Percentiles rank a stretch among this genome's conserved stretches.
These are phyloP conservation scores for Phragmatobia fuliginosa DNA, from an alignment of 2,888 invertebrate species.

Conservation along the genomic window DNA sequence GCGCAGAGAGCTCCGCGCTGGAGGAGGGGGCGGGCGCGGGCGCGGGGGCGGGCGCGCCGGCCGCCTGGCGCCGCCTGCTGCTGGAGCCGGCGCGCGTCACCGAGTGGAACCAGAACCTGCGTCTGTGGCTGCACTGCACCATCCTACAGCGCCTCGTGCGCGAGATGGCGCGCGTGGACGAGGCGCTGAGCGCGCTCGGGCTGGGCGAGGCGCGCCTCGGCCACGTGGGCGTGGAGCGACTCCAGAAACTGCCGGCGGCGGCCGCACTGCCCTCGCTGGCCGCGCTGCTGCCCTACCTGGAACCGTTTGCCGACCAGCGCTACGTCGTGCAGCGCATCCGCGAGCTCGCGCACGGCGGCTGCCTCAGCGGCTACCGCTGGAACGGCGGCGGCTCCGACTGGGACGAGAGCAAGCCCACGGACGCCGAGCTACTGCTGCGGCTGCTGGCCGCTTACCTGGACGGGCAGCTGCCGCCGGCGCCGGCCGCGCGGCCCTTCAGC, in stretches of 20 bases:
- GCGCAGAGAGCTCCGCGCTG: constrained; percentile 23
- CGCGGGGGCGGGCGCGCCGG: constrained; percentile 22
- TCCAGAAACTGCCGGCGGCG: constrained; percentile 57
- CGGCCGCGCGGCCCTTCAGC: constrained; percentile 62
- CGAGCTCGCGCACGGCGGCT: constrained; percentile 93
- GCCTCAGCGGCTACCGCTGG: constrained; percentile 96
- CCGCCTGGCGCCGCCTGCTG: constrained; percentile 85
- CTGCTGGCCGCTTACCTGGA: constrained; percentile 95
- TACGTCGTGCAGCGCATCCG: constrained; percentile 93
- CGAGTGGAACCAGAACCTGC: constrained; percentile 71
- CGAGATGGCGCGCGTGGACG: constrained; percentile 91
- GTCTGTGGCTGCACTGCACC: constrained; percentile 92
- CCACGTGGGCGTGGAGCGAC: constrained; percentile 52
- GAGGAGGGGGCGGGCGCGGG: constrained; percentile 26
- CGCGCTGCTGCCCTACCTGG: constrained; percentile 53
- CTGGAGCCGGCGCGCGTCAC: constrained; percentile 88
- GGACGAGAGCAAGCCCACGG: constrained; percentile 94
- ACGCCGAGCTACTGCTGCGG: constrained; percentile 95
- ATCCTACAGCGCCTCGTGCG: constrained; percentile 91
- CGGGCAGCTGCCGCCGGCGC: constrained; percentile 80
- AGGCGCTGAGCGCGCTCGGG: constrained; percentile 86
- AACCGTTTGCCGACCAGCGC: constrained; percentile 86
- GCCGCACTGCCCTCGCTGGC: constrained; percentile 46
- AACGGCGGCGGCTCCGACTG: constrained; percentile 93
- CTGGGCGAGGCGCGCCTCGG: constrained; percentile 50